A percentile compares a stretch with the other conserved stretches of the same genome.
Evolutionary conservation across 1,140 invertebrate genomes (phyloP).

Genomic region (Stegodyphus dumicola): DNA sequence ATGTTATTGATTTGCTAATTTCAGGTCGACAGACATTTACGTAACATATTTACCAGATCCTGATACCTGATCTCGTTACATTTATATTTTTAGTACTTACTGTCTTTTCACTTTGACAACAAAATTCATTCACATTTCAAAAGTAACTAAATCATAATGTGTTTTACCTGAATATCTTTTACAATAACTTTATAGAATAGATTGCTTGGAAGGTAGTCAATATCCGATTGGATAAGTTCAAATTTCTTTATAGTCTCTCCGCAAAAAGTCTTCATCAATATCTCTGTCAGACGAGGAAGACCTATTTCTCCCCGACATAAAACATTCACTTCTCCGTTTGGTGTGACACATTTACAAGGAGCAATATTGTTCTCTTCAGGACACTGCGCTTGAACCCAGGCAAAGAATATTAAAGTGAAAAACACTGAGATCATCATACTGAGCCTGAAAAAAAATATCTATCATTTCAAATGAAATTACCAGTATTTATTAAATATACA

Average conservation of each 20-base stretch:
- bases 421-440: too few species aligned
- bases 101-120: not conserved
- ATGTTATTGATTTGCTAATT: too few species aligned
- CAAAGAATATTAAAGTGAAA: not conserved
- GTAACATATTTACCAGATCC: too few species aligned
- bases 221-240: not conserved
- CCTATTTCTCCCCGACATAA: slow-evolving; percentile 2
- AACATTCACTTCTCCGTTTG: not conserved
- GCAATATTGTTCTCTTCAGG: not conserved
- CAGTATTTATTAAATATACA: too few species aligned
- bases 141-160: not conserved
- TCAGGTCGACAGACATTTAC: too few species aligned
- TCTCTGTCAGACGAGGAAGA: not conserved
- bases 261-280: slow-evolving; percentile 7
- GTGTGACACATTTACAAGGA: not conserved
- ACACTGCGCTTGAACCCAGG: not conserved
- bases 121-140: not conserved
- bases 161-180: slow-evolving; percentile 21
- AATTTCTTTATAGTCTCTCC: not conserved
- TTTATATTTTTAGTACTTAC: not conserved
- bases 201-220: slow-evolving; percentile 32
- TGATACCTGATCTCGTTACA: too few species aligned
- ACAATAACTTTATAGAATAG: slow-evolving; percentile 29
- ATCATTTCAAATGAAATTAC: too few species aligned
- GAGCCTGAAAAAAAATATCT: too few species aligned